A percentile compares a stretch with the other conserved stretches of the same genome.
Evolutionary conservation across 1,140 invertebrate genomes (phyloP).

Genomic region (Drosophila ohnishii): DNA sequence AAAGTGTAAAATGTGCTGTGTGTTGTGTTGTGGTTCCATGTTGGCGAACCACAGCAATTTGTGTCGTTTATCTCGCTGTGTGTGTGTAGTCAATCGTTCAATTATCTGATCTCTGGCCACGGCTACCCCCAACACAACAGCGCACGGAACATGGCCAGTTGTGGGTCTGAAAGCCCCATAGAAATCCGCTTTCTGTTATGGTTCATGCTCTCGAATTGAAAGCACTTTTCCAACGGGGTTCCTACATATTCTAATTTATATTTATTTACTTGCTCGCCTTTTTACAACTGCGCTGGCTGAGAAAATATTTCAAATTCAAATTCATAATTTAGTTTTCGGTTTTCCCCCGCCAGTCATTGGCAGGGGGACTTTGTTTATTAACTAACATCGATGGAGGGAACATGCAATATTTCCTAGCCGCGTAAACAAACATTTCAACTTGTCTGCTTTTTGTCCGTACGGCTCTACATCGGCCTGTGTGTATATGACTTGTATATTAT

Average conservation of each 20-base stretch:
- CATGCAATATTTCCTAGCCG: slow-evolving; percentile 69
- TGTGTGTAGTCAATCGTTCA: slow-evolving; percentile 63
- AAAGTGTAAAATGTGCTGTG: slow-evolving; percentile 32
- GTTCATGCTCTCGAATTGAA: slow-evolving; percentile 67
- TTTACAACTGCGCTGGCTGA: slow-evolving; percentile 24
- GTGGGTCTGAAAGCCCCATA: slow-evolving; percentile 3
- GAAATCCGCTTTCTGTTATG: slow-evolving; percentile 55
- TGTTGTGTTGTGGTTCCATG: slow-evolving; percentile 20
- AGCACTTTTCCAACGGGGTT: slow-evolving; percentile 49
- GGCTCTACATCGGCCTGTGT: slow-evolving; percentile 19
- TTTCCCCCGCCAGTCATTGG: slow-evolving; percentile 5
- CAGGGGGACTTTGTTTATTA: slow-evolving; percentile 50
- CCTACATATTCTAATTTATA: slow-evolving; percentile 34
- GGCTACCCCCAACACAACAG: slow-evolving; percentile 16
- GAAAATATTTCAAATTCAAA: slow-evolving; percentile 40
- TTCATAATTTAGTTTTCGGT: slow-evolving; percentile 35
- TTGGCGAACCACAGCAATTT: slow-evolving; percentile 49
- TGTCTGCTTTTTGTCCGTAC: slow-evolving; percentile 57
- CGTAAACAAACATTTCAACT: slow-evolving; percentile 75
- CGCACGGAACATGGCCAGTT: slow-evolving; percentile 18
- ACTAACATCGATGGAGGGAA: slow-evolving; percentile 61
- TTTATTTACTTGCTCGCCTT: slow-evolving; percentile 50
- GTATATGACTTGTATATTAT: slow-evolving; percentile 13
- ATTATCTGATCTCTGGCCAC: slow-evolving; percentile 53
- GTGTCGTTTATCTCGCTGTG: slow-evolving; percentile 51